Percentiles rank a stretch among this genome's conserved stretches.
These are phyloP conservation scores for Ischnura elegans DNA, from an alignment of 2,888 invertebrate species.

Conservation along the genomic window DNA sequence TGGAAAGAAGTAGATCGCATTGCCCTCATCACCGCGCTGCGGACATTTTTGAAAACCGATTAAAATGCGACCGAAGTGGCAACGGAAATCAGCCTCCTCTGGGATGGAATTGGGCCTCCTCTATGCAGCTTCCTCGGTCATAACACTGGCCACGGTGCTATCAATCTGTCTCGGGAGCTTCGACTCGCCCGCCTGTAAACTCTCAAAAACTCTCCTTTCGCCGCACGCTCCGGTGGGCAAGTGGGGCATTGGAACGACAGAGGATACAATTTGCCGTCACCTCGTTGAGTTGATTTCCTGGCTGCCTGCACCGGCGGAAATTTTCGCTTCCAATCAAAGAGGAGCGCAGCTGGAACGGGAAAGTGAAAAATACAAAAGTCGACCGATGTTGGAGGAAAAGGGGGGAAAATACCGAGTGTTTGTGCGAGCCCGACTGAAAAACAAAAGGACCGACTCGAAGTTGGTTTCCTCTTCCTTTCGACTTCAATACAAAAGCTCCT, in stretches of 20 bases:
- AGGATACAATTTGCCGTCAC: neutral
- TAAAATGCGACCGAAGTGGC: too few species aligned
- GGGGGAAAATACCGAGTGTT: neutral
- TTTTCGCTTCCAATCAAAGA: neutral
- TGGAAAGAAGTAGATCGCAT: too few species aligned
- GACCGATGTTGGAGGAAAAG: neutral
- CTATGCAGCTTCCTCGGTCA: too few species aligned
- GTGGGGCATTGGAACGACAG: neutral
- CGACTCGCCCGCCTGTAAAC: neutral
- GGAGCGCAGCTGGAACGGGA: neutral
- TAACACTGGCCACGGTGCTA: neutral
- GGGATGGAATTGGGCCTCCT: too few species aligned
- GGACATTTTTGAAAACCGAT: too few species aligned
- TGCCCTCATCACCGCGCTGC: too few species aligned
- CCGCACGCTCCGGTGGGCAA: neutral
- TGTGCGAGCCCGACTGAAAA: neutral
- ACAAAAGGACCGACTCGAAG: too few species aligned
- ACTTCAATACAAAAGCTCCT: too few species aligned
- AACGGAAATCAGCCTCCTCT: too few species aligned
- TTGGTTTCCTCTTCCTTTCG: too few species aligned
- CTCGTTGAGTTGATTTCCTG: slow-evolving; percentile 29
- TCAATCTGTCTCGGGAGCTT: neutral
- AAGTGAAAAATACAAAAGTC: neutral
- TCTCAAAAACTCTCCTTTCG: neutral
- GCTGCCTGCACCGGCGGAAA: neutral